These are phyloP conservation scores for Sinohyriopsis cumingii DNA, from an alignment of 2,888 invertebrate species.

Conservation along the genomic window DNA sequence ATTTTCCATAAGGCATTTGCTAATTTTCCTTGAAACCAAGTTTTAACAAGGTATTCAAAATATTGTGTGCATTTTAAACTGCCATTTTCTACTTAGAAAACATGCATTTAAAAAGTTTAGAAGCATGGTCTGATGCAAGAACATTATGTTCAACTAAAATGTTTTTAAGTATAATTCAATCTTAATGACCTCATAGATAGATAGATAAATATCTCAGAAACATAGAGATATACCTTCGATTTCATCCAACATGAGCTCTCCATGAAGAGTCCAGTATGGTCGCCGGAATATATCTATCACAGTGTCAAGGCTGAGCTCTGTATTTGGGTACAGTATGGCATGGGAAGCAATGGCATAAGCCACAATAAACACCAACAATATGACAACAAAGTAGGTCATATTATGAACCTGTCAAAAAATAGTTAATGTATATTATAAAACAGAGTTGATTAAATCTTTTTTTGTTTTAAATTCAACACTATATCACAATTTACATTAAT, in stretches of 20 bases:
- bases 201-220: background rate
- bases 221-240: conserved; percentile 50
- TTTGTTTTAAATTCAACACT: background rate
- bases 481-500: too few species aligned
- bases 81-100: too few species aligned
- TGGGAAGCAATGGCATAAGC: conserved; percentile 71
- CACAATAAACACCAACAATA: conserved; percentile 69
- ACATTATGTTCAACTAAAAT: too few species aligned
- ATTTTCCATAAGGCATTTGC: too few species aligned
- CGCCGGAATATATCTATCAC: conserved; percentile 64
- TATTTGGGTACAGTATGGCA: conserved; percentile 69
- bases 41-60: too few species aligned
- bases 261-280: conserved; percentile 74
- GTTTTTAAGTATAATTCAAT: too few species aligned
- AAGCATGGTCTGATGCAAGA: too few species aligned
- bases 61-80: too few species aligned
- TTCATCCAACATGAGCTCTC: conserved; percentile 71
- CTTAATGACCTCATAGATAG: too few species aligned
- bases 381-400: conserved; percentile 68
- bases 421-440: background rate
- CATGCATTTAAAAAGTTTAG: too few species aligned
- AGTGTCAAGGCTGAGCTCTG: conserved; percentile 52
- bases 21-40: too few species aligned
- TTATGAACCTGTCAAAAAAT: conserved; percentile 61
- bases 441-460: too few species aligned